Evolutionary conservation across 2,113 vertebrate genomes (phyloP), one percentile per base, ranked within the genome.

Genomic region (Takifugu bimaculatus): DNA sequence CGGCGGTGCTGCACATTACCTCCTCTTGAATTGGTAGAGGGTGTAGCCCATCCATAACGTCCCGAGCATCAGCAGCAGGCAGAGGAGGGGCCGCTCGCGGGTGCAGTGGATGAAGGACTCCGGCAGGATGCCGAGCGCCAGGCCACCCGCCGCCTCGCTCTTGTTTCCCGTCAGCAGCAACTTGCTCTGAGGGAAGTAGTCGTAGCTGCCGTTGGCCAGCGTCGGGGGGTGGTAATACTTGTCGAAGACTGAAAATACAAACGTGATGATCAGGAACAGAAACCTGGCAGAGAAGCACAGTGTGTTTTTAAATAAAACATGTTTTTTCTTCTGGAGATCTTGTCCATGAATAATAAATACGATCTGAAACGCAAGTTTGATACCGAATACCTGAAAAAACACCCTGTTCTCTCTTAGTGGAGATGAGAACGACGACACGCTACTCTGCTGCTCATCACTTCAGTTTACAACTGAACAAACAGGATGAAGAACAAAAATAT

Each of bases 31-130:
- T 88, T 98, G 95, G 83, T 97, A 99, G 68, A 99, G 92, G 1
- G 97, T 99, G 84, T 97, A 94, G 43, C 97, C 93, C 57, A 98
- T 92, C 97, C 97, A 99, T 6, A 99, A 85, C 0, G 97, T 99
- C n/a, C 97, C 96, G 66, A 99, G 78, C 96, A 96, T 99, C 79
- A 98, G 79, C 72, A 99, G 92, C 55, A 98, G 92, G 78, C 94
- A 98, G 67, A 99, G 93, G 52, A 98, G 86, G 0, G 96, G 95
- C 0, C 93, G 93, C 59, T 96, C 97, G 13, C 93, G 90, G n/a
- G 91, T 91, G 6, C 92, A 90, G 26, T 91, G 89, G 65, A 85
- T 79, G 0, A 89, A 3, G 54, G 89, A 65, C 59, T 90, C 88
- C 0, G 88, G 83, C 54, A 90, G 26, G 45, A 47, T 48, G 45